Conservation (phyloP, 2,113 vertebrate species). For the Phoxinus phoxinus region DNA sequence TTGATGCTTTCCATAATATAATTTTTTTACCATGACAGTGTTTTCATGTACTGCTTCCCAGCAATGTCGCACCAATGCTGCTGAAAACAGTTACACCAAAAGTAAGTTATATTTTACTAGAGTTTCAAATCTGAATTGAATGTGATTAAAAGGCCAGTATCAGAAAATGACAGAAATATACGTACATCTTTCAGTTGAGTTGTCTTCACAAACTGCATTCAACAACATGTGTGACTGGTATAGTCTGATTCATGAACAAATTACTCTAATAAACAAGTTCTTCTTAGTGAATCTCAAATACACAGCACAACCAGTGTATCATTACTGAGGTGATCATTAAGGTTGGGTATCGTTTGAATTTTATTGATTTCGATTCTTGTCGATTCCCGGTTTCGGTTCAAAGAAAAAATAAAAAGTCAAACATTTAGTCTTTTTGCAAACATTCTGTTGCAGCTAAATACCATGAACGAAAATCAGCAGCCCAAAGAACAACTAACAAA, state of each 20-base stretch:
- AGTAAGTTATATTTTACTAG: too few species aligned
- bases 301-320: background rate
- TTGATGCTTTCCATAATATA: background rate
- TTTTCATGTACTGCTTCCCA: background rate
- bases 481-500: too few species aligned
- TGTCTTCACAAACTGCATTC: background rate
- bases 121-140: background rate
- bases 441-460: too few species aligned
- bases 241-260: background rate
- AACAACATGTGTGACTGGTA: background rate
- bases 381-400: too few species aligned
- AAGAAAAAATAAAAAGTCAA: too few species aligned
- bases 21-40: background rate
- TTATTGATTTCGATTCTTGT: too few species aligned
- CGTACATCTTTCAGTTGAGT: background rate
- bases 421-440: too few species aligned
- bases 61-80: background rate
- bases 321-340: background rate
- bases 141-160: background rate
- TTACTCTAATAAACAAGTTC: background rate
- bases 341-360: too few species aligned
- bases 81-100: background rate
- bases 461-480: too few species aligned
- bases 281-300: background rate
- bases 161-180: background rate